phyloP scores from a whole-genome alignment of 2,113 vertebrate genomes.

The Orientallactaga bullata region DNA sequence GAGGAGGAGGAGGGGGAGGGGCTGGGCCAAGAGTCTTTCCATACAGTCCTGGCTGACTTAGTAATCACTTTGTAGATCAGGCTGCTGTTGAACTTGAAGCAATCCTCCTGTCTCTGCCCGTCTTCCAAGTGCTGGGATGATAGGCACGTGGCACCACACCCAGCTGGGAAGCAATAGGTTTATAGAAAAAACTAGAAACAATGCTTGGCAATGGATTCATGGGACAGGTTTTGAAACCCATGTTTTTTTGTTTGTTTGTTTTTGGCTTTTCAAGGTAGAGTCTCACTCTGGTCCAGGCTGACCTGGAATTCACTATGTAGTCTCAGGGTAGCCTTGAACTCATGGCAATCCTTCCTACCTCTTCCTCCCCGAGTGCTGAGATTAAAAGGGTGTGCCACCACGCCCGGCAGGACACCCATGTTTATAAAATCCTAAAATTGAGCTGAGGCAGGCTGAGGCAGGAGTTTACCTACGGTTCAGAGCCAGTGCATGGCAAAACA shows the following conservation, averaged over 20 bases:
- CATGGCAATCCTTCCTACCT: too few species aligned
- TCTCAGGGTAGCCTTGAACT: too few species aligned
- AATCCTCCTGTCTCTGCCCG: neutral
- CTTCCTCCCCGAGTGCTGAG: too few species aligned
- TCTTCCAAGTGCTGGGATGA: neutral
- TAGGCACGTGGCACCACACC: neutral
- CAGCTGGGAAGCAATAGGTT: neutral
- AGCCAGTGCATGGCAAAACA: neutral
- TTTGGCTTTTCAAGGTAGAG: too few species aligned
- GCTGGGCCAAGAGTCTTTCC: neutral
- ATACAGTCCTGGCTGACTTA: neutral
- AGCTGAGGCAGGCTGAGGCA: neutral
- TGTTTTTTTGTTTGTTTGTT: too few species aligned
- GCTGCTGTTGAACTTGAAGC: neutral
- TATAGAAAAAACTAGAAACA: neutral
- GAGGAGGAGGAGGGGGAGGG: neutral
- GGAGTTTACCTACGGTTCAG: neutral
- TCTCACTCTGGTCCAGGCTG: too few species aligned
- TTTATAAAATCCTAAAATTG: neutral
- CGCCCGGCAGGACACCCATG: too few species aligned
- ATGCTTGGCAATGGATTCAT: neutral
- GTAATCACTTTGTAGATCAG: neutral
- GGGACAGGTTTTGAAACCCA: neutral
- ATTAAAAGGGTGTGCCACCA: too few species aligned
- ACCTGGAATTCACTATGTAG: too few species aligned